phyloP scores from a whole-genome alignment of 2,888 invertebrate species.

The Listrodromus nycthemerus region DNA sequence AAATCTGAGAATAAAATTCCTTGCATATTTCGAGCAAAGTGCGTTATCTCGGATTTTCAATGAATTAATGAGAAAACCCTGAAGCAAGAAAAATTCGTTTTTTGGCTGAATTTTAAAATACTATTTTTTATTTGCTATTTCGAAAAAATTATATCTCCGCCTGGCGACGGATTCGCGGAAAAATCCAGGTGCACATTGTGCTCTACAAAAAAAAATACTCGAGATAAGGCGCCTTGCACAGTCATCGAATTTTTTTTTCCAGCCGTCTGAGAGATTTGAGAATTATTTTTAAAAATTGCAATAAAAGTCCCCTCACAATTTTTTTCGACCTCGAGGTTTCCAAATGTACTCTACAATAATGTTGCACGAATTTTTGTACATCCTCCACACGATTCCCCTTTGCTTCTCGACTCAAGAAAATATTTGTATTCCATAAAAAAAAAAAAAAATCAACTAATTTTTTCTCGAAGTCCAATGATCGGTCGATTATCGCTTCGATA shows the following conservation, averaged over 20 bases:
- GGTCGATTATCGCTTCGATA: slow-evolving; percentile 74
- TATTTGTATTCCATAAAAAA: not conserved
- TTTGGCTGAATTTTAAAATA: too few species aligned
- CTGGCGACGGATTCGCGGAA: not conserved
- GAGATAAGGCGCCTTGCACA: not conserved
- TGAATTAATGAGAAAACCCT: not conserved
- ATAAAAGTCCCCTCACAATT: not conserved
- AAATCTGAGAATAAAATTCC: not conserved
- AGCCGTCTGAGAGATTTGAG: not conserved
- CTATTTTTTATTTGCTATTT: not conserved
- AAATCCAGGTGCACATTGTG: not conserved
- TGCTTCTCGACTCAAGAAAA: not conserved
- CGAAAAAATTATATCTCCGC: not conserved
- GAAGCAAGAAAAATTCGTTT: not conserved
- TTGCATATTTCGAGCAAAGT: not conserved
- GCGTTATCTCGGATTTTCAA: not conserved
- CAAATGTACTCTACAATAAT: not conserved
- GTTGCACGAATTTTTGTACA: not conserved
- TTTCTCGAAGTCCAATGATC: slow-evolving; percentile 8
- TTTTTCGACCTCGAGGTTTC: too few species aligned
- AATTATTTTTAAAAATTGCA: not conserved
- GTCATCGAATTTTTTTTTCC: not conserved
- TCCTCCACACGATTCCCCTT: not conserved
- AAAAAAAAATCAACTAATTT: not conserved
- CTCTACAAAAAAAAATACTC: not conserved